Percentiles rank a stretch among this genome's conserved stretches.
phyloP scores from a whole-genome alignment of 2,888 invertebrate species.

The Nyleta sp. region DNA sequence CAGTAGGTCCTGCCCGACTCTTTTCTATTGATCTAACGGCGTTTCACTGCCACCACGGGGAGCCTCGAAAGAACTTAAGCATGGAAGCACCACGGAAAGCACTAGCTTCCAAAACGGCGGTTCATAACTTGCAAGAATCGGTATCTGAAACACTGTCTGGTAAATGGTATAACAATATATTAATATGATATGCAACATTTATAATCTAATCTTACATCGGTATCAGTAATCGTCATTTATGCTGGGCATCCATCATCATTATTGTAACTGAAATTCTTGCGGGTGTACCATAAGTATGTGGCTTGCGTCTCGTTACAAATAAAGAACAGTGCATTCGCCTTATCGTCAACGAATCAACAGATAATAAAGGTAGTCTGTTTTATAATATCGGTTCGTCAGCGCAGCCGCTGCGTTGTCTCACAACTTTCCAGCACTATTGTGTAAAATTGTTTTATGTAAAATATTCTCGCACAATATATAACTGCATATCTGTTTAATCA shows the following conservation, averaged over 20 bases:
- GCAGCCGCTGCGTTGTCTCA: conserved; percentile 69
- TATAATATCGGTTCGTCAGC: conserved; percentile 70
- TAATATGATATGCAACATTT: conserved; percentile 83
- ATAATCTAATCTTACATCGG: conserved; percentile 81
- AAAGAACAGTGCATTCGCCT: conserved; percentile 74
- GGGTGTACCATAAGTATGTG: conserved; percentile 62
- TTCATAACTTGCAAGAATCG: conserved; percentile 66
- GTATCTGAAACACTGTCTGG: conserved; percentile 77
- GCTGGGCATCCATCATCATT: conserved; percentile 80
- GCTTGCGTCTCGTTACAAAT: conserved; percentile 55
- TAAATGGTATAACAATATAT: conserved; percentile 81
- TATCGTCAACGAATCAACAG: conserved; percentile 77
- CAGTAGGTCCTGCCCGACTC: too few species aligned
- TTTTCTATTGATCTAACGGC: too few species aligned
- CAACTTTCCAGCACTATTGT: conserved; percentile 77
- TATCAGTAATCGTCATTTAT: conserved; percentile 78
- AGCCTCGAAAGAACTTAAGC: not conserved
- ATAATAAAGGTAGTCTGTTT: conserved; percentile 70
- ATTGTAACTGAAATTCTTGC: conserved; percentile 69
- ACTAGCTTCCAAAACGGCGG: conserved; percentile 34
- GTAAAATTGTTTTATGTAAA: conserved; percentile 79
- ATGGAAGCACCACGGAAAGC: conserved; percentile 35
- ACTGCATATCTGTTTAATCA: conserved; percentile 79
- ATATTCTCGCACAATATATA: conserved; percentile 81
- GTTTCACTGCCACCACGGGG: too few species aligned